phyloP scores from a whole-genome alignment of 2,888 invertebrate species.

The Venusia cambrica region DNA sequence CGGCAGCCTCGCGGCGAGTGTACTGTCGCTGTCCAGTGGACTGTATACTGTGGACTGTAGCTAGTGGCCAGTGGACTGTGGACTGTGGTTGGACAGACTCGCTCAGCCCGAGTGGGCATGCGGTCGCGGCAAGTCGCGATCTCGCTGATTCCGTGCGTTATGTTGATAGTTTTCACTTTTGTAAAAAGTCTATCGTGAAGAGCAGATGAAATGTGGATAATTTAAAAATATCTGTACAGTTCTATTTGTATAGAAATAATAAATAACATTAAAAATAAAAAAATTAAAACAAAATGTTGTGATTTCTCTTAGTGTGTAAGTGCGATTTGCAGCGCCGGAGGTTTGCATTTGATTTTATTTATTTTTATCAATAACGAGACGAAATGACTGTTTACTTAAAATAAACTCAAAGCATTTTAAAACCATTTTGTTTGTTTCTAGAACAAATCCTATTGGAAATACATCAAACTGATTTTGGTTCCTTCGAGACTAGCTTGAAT shows the following conservation, averaged over 20 bases:
- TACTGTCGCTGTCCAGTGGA: too few relatives aligned
- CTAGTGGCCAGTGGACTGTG: too few relatives aligned
- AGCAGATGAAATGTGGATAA: conserved; percentile 76
- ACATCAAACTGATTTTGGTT: too few relatives aligned
- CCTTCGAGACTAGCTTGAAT: too few relatives aligned
- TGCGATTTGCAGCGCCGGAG: conserved; percentile 45
- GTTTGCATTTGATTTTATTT: conserved; percentile 68
- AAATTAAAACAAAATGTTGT: conserved; percentile 73
- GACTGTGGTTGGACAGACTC: too few relatives aligned
- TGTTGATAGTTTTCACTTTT: conserved; percentile 82
- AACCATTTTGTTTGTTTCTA: conserved; percentile 60
- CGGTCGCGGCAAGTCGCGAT: conserved; percentile 56
- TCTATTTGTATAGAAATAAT: conserved; percentile 83
- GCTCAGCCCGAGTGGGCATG: too few relatives aligned
- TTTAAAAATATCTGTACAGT: conserved; percentile 82
- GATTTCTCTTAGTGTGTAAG: conserved; percentile 71
- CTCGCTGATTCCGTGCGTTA: conserved; percentile 72
- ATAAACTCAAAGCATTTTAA: conserved; percentile 71
- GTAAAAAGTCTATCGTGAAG: conserved; percentile 80
- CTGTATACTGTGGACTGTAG: too few relatives aligned
- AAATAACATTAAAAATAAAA: conserved; percentile 81
- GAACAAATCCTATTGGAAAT: conserved; percentile 31
- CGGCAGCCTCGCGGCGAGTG: conserved; percentile 19
- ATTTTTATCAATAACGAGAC: conserved; percentile 59
- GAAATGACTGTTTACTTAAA: conserved; percentile 76